A percentile compares a stretch with the other conserved stretches of the same genome.
These are phyloP conservation scores for Rutilus rutilus DNA, from an alignment of 2,113 vertebrate species.

Conservation along the genomic window DNA sequence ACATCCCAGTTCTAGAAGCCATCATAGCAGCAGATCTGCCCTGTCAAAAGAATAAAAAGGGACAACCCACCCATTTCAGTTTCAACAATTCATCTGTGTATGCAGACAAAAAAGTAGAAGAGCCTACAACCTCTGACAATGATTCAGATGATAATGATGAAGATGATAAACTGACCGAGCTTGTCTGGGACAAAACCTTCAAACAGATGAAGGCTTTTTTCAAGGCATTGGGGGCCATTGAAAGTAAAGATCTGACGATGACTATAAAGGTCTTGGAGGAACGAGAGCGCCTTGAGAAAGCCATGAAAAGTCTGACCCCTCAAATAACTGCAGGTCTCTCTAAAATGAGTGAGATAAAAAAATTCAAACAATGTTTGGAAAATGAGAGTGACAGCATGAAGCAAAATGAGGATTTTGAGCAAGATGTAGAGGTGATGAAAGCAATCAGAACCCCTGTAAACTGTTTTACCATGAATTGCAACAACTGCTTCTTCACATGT, in stretches of 20 bases:
- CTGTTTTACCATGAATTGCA: constrained; percentile 48
- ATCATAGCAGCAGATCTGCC: constrained; percentile 54
- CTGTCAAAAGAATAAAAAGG: constrained; percentile 58
- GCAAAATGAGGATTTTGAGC: constrained; percentile 55
- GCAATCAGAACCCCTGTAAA: constrained; percentile 15
- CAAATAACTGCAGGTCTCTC: constrained; percentile 57
- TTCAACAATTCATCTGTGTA: constrained; percentile 61
- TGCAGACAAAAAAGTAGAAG: constrained; percentile 18
- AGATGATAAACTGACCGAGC: constrained; percentile 1
- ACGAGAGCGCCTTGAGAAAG: constrained; percentile 53
- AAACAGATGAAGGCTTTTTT: constrained; percentile 54
- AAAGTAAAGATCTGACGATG: constrained; percentile 48
- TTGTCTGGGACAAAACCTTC: constrained; percentile 45
- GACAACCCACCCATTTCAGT: constrained; percentile 53
- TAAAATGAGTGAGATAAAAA: constrained; percentile 55
- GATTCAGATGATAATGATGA: constrained; percentile 39
- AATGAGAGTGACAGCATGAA: constrained; percentile 43
- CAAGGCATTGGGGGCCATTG: constrained; percentile 32
- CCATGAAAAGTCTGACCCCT: constrained; percentile 49
- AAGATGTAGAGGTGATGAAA: constrained; percentile 46
- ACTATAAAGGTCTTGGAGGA: constrained; percentile 58
- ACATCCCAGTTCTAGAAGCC: constrained; percentile 57
- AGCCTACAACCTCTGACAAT: constrained; percentile 12
- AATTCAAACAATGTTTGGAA: constrained; percentile 43
- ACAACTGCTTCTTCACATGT: constrained; percentile 52